These are phyloP conservation scores for Cladopsammia gracilis DNA, from an alignment of 64 coral and sea anemone species.

Conservation along the genomic window DNA sequence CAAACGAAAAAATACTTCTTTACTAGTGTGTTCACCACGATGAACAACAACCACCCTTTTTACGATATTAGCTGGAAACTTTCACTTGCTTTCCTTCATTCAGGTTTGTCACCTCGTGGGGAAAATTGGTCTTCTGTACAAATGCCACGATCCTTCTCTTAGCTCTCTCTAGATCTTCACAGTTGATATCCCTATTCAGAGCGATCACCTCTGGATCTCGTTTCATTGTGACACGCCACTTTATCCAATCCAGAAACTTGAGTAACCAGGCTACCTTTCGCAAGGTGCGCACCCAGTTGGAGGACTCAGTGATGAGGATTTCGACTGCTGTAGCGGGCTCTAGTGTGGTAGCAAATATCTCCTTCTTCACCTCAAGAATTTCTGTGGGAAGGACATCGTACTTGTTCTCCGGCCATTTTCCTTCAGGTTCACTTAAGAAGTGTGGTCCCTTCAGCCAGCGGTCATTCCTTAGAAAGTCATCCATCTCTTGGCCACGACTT, in stretches of 20 bases:
- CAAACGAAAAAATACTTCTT: no score
- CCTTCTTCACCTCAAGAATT: constrained; percentile 19
- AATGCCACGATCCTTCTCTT: constrained; percentile 1
- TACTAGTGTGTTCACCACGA: no score
- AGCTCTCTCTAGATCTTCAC: constrained; percentile 3
- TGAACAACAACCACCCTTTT: no score
- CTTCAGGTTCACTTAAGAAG: constrained; percentile 14
- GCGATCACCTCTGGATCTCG: background rate
- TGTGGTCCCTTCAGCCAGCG: constrained; percentile 48
- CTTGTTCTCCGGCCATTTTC: constrained; percentile 41
- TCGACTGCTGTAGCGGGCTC: background rate
- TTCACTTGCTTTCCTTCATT: background rate
- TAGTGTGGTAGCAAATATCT: background rate
- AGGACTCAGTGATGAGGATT: background rate
- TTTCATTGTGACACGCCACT: background rate
- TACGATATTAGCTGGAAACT: no score
- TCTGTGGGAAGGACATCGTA: background rate
- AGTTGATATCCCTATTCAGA: no score
- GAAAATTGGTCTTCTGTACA: background rate
- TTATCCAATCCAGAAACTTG: constrained; percentile 30
- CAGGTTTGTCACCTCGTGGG: constrained; percentile 15
- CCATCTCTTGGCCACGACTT: background rate
- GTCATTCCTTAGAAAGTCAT: background rate
- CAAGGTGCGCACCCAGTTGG: background rate
- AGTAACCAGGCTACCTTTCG: constrained; percentile 3